Percentiles rank a stretch among this genome's conserved stretches.
These are phyloP conservation scores for Dicaeum eximium DNA, from an alignment of 2,113 vertebrate genomes.

Conservation along the genomic window DNA sequence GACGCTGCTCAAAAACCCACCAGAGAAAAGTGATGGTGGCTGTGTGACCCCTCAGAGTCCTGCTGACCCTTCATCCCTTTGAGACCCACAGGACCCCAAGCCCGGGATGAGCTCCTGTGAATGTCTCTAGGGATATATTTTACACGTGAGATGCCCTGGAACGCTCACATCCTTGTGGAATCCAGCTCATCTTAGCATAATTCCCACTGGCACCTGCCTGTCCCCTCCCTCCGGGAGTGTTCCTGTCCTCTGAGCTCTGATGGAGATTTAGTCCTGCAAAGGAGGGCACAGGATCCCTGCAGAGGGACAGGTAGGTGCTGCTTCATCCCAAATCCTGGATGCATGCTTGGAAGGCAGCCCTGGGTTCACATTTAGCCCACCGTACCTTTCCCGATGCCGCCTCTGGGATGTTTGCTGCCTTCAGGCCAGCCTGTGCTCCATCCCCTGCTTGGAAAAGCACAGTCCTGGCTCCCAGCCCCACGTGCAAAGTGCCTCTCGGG, in stretches of 20 bases:
- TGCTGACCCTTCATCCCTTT: background rate
- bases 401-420: background rate
- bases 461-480: background rate
- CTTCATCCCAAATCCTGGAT: background rate
- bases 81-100: background rate
- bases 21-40: no score
- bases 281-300: background rate
- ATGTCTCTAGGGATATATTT: background rate
- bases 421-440: background rate
- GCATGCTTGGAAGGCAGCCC: background rate
- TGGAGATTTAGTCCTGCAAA: background rate
- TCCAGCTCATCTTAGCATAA: fast-evolving
- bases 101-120: fast-evolving
- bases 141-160: fast-evolving
- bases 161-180: background rate
- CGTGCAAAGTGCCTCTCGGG: background rate
- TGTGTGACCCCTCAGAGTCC: background rate
- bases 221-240: background rate
- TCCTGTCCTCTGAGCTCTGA: background rate
- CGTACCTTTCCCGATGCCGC: fast-evolving
- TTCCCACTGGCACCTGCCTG: background rate
- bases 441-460: background rate
- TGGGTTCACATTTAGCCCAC: background rate
- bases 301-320: background rate
- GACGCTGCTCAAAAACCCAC: background rate